Percentiles rank a stretch among this genome's conserved stretches.
phyloP scores from a whole-genome alignment of 2,113 vertebrate species.

The Gymnarchus niloticus region DNA sequence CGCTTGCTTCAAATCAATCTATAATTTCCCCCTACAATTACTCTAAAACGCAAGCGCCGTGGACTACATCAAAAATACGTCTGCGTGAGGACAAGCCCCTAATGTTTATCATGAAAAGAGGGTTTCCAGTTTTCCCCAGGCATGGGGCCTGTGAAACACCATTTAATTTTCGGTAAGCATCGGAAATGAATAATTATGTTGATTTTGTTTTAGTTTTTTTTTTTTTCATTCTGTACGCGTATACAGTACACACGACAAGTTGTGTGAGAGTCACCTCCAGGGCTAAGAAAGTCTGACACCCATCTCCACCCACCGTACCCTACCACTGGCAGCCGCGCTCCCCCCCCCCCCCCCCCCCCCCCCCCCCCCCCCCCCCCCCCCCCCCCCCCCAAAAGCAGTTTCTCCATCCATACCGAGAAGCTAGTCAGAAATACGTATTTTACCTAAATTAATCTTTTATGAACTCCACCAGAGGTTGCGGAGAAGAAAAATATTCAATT shows the following conservation, averaged over 20 bases:
- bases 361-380: background rate
- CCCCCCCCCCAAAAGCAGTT: background rate
- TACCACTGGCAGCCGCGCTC: background rate
- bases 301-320: background rate
- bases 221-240: background rate
- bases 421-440: slow-evolving; percentile 24
- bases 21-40: slow-evolving; percentile 24
- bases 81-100: background rate
- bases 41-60: background rate
- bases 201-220: background rate
- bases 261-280: slow-evolving; percentile 11
- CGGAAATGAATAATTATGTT: slow-evolving; percentile 7
- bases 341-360: background rate
- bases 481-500: slow-evolving; percentile 17
- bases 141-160: background rate
- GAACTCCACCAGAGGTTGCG: background rate
- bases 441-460: slow-evolving; percentile 37
- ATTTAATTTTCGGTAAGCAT: background rate
- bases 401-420: slow-evolving; percentile 5
- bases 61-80: background rate
- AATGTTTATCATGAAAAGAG: background rate
- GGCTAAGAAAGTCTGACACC: background rate
- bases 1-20: slow-evolving; percentile 13
- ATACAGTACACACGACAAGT: slow-evolving; percentile 11
- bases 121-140: background rate